Percentiles rank a stretch among this genome's conserved stretches.
Evolutionary conservation across 2,797 vertebrate genomes (phyloP).

Genomic region (Myotis myotis): DNA sequence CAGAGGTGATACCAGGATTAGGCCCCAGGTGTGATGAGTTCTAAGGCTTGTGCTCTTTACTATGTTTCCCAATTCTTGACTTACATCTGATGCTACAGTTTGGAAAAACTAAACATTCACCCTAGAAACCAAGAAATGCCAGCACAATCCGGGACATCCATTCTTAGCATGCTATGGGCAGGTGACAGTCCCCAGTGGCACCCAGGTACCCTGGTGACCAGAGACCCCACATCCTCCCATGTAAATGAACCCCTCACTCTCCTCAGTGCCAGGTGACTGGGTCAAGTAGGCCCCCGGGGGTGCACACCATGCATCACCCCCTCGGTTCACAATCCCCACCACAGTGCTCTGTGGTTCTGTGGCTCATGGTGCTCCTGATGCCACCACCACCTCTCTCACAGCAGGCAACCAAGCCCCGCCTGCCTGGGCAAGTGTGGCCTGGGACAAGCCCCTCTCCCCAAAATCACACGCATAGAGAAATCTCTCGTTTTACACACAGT

Average conservation of each 20-base stretch:
- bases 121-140: background rate
- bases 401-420: too few species aligned
- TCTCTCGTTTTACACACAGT: background rate
- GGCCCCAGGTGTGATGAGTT: background rate
- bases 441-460: background rate
- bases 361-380: background rate
- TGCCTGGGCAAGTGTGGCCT: background rate
- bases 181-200: background rate
- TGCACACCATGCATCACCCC: accelerated
- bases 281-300: background rate
- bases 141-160: background rate
- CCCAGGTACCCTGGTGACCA: background rate
- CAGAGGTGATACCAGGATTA: background rate
- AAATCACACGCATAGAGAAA: background rate
- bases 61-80: background rate
- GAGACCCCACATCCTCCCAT: background rate
- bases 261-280: accelerated
- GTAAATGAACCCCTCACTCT: background rate
- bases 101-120: background rate
- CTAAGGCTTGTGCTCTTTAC: background rate
- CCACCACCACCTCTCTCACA: background rate
- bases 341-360: background rate
- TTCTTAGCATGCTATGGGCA: background rate
- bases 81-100: background rate
- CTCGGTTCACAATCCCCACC: background rate